phyloP scores from a whole-genome alignment of 1,140 invertebrate species.

The Drepana arcuata region DNA sequence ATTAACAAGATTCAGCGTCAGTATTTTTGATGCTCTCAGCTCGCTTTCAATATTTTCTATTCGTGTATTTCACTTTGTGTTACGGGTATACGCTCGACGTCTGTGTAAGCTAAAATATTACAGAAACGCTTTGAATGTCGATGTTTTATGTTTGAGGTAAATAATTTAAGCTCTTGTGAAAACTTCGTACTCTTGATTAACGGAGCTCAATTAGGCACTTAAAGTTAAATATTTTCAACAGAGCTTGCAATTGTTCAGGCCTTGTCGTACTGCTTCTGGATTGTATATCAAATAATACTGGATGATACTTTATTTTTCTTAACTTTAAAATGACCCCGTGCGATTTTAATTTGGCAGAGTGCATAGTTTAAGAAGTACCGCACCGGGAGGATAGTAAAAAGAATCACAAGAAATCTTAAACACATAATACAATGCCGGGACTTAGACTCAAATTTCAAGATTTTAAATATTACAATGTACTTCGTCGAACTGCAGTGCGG shows the following conservation, averaged over 20 bases:
- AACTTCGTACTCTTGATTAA: conserved; percentile 65
- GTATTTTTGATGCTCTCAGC: conserved; percentile 59
- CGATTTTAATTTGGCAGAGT: conserved; percentile 32
- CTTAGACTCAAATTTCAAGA: conserved; percentile 63
- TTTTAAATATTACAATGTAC: conserved; percentile 71
- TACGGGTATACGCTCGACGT: conserved; percentile 36
- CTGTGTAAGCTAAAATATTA: conserved; percentile 52
- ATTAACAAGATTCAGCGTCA: conserved; percentile 60
- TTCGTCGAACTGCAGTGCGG: conserved; percentile 69
- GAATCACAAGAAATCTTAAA: conserved; percentile 38
- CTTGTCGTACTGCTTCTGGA: neutral
- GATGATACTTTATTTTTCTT: conserved; percentile 13
- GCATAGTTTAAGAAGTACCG: conserved; percentile 28
- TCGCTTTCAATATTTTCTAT: conserved; percentile 61
- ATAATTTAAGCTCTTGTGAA: conserved; percentile 67
- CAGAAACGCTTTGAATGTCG: conserved; percentile 57
- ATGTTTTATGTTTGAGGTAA: conserved; percentile 65
- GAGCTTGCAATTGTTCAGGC: too few relatives aligned
- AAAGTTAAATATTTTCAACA: conserved; percentile 54
- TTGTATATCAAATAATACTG: conserved; percentile 6
- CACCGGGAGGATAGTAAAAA: conserved; percentile 18
- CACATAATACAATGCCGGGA: conserved; percentile 46
- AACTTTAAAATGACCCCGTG: conserved; percentile 1
- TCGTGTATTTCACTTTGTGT: conserved; percentile 52
- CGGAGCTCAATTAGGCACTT: conserved; percentile 60